These are phyloP conservation scores for Sebastes itinus DNA, from an alignment of 2,797 vertebrate genomes.

Conservation along the genomic window DNA sequence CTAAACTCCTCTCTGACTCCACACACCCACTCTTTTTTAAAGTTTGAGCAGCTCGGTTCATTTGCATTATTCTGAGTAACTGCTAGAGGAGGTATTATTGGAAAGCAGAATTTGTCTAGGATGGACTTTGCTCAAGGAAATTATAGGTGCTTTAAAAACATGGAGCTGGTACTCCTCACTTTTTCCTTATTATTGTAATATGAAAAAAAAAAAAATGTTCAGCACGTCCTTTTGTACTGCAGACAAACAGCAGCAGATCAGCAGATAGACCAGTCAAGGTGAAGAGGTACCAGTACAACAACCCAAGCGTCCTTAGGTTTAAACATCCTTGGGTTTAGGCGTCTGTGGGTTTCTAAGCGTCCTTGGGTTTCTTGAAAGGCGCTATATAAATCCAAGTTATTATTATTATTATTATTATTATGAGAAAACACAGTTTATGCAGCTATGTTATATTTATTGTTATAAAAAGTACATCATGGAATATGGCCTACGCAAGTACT, in stretches of 20 bases:
- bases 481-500: neutral
- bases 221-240: neutral
- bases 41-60: neutral
- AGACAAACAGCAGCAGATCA: neutral
- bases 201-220: neutral
- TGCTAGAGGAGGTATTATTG: neutral
- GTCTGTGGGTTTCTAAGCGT: too few species aligned
- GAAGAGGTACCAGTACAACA: neutral
- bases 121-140: neutral
- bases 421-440: neutral
- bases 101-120: neutral
- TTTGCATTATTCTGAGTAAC: neutral
- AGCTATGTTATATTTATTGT: neutral
- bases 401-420: too few species aligned
- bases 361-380: too few species aligned
- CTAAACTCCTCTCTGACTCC: neutral
- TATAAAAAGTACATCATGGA: neutral
- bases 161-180: neutral
- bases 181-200: neutral
- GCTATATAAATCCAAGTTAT: too few species aligned
- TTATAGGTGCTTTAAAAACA: slow-evolving; percentile 11
- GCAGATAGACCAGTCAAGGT: neutral
- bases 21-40: neutral
- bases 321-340: too few species aligned
- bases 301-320: too few species aligned